phyloP scores from a whole-genome alignment of 2,113 vertebrate species.

The Poeciliopsis occidentalis region DNA sequence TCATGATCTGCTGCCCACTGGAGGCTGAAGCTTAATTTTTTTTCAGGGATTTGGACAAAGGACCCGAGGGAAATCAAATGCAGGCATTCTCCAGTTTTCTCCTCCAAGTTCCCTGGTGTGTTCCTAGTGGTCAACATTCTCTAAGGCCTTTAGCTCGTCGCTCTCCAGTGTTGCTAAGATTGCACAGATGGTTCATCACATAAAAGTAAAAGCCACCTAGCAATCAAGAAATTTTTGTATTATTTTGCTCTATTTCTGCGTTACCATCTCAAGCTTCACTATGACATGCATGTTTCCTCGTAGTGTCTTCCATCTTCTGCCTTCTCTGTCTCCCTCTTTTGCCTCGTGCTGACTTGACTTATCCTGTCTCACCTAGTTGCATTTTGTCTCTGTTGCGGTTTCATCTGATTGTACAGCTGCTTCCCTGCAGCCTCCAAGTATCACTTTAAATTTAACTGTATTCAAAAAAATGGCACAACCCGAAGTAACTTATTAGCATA shows the following conservation, averaged over 20 bases:
- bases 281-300: conserved; percentile 4
- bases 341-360: conserved; percentile 40
- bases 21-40: neutral
- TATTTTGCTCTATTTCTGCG: neutral
- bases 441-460: conserved; percentile 60
- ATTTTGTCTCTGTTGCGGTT: conserved; percentile 35
- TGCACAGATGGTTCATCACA: neutral
- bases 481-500: conserved; percentile 54
- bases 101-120: neutral
- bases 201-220: neutral
- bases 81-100: neutral
- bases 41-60: neutral
- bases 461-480: conserved; percentile 46
- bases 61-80: neutral
- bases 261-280: conserved; percentile 1
- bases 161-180: neutral
- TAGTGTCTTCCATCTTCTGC: conserved; percentile 25
- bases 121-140: neutral
- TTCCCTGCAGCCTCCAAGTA: conserved; percentile 55
- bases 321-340: conserved; percentile 29
- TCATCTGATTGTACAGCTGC: conserved; percentile 67
- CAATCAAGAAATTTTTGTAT: neutral
- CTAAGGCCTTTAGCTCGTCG: neutral
- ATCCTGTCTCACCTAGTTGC: conserved; percentile 66
- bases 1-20: neutral